Conservation (phyloP, 2,113 vertebrate species). For the Lasiurus cinereus region DNA sequence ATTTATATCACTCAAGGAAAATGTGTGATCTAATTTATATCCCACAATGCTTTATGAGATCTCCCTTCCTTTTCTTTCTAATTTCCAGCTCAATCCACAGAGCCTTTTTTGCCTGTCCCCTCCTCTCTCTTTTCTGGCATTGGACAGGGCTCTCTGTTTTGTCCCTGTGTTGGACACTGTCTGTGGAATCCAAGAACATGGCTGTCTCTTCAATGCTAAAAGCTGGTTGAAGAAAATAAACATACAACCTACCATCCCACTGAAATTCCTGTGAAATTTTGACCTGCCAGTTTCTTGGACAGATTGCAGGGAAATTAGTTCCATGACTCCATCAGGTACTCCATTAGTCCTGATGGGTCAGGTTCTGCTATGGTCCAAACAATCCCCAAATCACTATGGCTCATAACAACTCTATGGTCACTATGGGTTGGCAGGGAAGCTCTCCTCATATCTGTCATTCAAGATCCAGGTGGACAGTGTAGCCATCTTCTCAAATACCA, state of each 20-base stretch:
- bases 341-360: neutral
- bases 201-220: neutral
- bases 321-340: rapidly evolving
- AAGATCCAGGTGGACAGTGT: rapidly evolving
- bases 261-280: neutral
- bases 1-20: neutral
- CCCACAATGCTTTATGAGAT: neutral
- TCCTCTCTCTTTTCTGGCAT: neutral
- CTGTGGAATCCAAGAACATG: rapidly evolving
- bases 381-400: too few species aligned
- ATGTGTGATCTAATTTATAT: neutral
- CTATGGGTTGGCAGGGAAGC: neutral
- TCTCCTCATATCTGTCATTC: neutral
- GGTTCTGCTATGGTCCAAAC: neutral
- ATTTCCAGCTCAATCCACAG: neutral
- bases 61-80: neutral
- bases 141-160: neutral
- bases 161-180: rapidly evolving
- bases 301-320: neutral
- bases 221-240: neutral
- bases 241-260: neutral
- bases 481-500: too few species aligned
- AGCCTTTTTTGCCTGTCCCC: neutral
- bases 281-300: neutral
- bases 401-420: rapidly evolving